A percentile compares a stretch with the other conserved stretches of the same genome.
Conservation (phyloP, 2,888 invertebrate genomes). For the Chrysopilus asiliformis region DNA sequence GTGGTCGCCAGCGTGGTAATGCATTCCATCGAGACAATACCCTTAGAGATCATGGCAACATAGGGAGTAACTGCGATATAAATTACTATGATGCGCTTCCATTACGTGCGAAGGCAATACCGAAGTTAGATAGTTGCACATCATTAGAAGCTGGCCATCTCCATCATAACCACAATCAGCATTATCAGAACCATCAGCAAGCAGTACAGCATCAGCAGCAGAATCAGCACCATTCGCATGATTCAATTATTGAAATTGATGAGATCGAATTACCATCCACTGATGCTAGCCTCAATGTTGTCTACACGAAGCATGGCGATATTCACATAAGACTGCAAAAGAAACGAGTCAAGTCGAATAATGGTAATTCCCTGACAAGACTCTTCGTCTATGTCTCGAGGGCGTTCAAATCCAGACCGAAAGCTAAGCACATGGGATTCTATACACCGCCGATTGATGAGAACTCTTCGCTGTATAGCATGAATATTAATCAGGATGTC, state of each 20-base stretch:
- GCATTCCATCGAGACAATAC: conserved; percentile 5
- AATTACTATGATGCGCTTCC: no score
- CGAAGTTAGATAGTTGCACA: background rate
- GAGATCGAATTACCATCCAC: conserved; percentile 16
- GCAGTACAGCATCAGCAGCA: background rate
- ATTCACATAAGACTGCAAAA: conserved; percentile 16
- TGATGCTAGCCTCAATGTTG: conserved; percentile 17
- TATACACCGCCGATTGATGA: conserved; percentile 18
- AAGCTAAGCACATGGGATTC: conserved; percentile 15
- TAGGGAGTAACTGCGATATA: no score
- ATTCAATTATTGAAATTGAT: conserved; percentile 16
- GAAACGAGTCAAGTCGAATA: conserved; percentile 6
- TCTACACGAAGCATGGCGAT: conserved; percentile 16
- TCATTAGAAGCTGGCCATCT: conserved; percentile 1
- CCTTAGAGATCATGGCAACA: no score
- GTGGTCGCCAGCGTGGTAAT: conserved; percentile 7
- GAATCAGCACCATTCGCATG: conserved; percentile 1
- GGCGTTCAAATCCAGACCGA: conserved; percentile 9
- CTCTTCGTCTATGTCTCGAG: conserved; percentile 10
- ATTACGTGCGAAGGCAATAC: no score
- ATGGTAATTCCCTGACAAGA: conserved; percentile 8
- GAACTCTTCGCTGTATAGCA: conserved; percentile 2
- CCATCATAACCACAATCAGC: background rate
- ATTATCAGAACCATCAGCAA: background rate
- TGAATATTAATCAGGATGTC: conserved; percentile 2